A percentile compares a stretch with the other conserved stretches of the same genome.
Conservation (phyloP, 2,113 vertebrate species). For the Trochalopteron elliotii region DNA sequence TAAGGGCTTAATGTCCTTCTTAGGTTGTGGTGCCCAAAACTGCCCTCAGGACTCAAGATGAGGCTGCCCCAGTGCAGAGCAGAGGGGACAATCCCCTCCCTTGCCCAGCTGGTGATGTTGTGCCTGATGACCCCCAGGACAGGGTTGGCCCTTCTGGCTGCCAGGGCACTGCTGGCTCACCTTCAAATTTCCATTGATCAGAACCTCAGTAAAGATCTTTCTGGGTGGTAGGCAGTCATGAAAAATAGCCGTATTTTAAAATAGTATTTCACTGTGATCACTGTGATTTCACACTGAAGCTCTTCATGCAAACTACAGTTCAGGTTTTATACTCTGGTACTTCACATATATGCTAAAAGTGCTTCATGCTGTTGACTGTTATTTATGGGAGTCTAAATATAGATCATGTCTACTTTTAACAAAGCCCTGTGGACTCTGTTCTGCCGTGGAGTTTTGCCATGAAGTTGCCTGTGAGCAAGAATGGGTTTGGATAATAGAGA, state of each 20-base stretch:
- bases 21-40: not conserved
- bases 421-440: not conserved
- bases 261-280: not conserved
- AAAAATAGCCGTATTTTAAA: not conserved
- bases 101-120: accelerated
- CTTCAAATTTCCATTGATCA: accelerated
- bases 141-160: not conserved
- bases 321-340: not conserved
- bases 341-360: not conserved
- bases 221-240: not conserved
- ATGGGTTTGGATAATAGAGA: not conserved
- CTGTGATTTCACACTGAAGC: not conserved
- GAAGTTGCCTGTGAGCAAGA: not conserved
- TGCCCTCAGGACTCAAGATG: accelerated
- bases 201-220: not conserved
- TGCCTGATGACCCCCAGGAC: not conserved
- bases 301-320: not conserved
- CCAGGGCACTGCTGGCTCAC: not conserved
- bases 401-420: not conserved
- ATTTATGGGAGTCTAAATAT: not conserved
- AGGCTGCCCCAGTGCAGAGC: not conserved
- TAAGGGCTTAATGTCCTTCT: not conserved
- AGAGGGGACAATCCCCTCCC: not conserved
- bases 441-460: not conserved
- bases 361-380: not conserved